Conservation (phyloP, 1,140 invertebrate genomes). For the Brachionus asplanchnoidis region DNA sequence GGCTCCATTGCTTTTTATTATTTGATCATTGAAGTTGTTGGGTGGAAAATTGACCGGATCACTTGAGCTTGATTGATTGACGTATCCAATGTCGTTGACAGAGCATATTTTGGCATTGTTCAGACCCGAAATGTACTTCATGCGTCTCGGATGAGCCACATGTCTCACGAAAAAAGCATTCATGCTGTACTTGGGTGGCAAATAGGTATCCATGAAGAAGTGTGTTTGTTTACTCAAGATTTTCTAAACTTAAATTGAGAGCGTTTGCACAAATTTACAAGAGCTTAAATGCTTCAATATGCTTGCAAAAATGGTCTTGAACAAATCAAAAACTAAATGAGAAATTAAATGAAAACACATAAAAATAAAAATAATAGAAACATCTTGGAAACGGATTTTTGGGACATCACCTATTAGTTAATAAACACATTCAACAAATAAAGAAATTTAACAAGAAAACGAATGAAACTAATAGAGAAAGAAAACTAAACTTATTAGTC, state of each 20-base stretch:
- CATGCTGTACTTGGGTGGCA: constrained; percentile 48
- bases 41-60: constrained; percentile 49
- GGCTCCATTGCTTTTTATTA: constrained; percentile 45
- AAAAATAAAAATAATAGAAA: not conserved
- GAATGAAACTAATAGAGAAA: not conserved
- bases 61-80: constrained; percentile 49
- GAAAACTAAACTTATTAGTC: constrained; percentile 18
- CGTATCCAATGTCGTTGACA: constrained; percentile 54
- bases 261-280: not conserved
- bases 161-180: constrained; percentile 56
- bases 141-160: constrained; percentile 53
- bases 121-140: constrained; percentile 56
- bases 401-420: constrained; percentile 11
- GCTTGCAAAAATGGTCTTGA: not conserved
- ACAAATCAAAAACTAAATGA: not conserved
- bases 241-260: not conserved
- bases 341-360: not conserved
- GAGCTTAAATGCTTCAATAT: not conserved
- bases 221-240: not conserved
- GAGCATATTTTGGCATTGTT: constrained; percentile 54
- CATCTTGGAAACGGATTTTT: constrained; percentile 33
- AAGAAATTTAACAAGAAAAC: not conserved
- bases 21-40: constrained; percentile 49
- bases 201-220: constrained; percentile 25
- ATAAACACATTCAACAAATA: not conserved